phyloP scores from a whole-genome alignment of 2,888 invertebrate genomes.

The Parnassius orleans region DNA sequence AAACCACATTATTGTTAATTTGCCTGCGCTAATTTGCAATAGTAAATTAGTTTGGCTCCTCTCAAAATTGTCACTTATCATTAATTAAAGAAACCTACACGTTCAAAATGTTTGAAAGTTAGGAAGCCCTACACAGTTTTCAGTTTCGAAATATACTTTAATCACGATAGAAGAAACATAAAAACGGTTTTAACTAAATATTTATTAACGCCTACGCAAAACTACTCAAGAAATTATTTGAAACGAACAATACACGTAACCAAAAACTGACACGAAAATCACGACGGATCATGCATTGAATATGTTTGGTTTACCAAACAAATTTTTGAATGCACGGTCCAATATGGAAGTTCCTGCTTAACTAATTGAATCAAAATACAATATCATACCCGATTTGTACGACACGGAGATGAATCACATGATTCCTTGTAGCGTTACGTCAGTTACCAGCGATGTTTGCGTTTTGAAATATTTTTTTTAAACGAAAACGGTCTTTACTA shows the following conservation, averaged over 20 bases:
- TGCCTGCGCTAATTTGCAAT: too few relatives aligned
- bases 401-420: conserved; percentile 65
- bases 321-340: conserved; percentile 47
- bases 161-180: too few relatives aligned
- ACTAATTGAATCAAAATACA: conserved; percentile 73
- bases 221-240: too few relatives aligned
- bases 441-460: conserved; percentile 52
- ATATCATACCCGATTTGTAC: conserved; percentile 67
- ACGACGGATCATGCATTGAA: conserved; percentile 11
- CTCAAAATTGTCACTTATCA: too few relatives aligned
- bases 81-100: too few relatives aligned
- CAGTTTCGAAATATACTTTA: too few relatives aligned
- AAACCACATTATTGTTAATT: too few relatives aligned
- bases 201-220: too few relatives aligned
- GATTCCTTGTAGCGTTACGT: conserved; percentile 61
- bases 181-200: too few relatives aligned
- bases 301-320: conserved; percentile 33
- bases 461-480: conserved; percentile 37
- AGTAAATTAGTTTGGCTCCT: too few relatives aligned
- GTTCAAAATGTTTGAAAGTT: too few relatives aligned
- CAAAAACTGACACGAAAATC: conserved; percentile 1
- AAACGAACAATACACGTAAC: not conserved
- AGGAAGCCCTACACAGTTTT: too few relatives aligned
- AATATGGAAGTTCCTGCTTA: conserved; percentile 60
- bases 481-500: conserved; percentile 44